Conservation (phyloP, 1,140 invertebrate species). For the Chlorops oryzae region DNA sequence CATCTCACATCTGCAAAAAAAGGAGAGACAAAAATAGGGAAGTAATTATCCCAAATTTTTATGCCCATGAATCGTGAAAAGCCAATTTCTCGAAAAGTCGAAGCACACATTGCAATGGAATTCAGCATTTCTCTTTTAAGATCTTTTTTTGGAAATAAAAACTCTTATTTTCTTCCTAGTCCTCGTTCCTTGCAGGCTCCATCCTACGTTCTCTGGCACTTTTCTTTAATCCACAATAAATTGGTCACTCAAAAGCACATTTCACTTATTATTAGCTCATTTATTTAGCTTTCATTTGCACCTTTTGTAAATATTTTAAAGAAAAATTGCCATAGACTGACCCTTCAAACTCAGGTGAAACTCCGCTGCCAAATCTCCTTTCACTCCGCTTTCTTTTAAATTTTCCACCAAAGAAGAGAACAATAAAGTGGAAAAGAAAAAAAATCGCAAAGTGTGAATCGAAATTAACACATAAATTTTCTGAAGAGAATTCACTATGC, state of each 20-base stretch:
- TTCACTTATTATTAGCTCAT: constrained; percentile 47
- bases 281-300: constrained; percentile 33
- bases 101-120: neutral
- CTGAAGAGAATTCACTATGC: no score
- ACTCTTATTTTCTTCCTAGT: neutral
- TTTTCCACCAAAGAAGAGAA: constrained; percentile 19
- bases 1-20: no score
- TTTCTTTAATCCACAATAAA: no score
- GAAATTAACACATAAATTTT: constrained; percentile 47
- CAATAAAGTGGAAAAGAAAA: constrained; percentile 13
- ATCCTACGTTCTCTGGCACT: no score
- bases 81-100: no score
- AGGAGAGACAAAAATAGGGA: no score
- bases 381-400: neutral
- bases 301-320: constrained; percentile 13
- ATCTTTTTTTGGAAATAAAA: neutral
- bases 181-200: neutral
- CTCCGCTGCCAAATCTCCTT: neutral
- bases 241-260: constrained; percentile 47
- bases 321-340: neutral
- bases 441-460: constrained; percentile 25
- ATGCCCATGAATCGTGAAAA: no score
- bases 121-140: neutral
- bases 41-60: no score
- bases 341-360: neutral